A percentile compares a stretch with the other conserved stretches of the same genome.
phyloP scores from a whole-genome alignment of 1,140 invertebrate species.

The Rhopalosiphum padi region DNA sequence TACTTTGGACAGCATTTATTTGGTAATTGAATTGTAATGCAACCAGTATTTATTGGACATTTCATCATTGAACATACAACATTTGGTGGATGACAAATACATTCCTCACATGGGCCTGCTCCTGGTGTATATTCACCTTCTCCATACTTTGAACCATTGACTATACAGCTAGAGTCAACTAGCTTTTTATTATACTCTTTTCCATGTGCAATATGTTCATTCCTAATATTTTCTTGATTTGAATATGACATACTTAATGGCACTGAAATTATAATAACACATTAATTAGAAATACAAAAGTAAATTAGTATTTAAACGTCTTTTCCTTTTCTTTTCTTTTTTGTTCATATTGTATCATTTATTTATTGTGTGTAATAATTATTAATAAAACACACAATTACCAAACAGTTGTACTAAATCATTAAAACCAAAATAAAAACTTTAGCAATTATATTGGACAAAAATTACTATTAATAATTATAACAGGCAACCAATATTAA shows the following conservation, averaged over 20 bases:
- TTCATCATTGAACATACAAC: constrained; percentile 61
- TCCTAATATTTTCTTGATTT: constrained; percentile 23
- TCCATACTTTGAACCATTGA: constrained; percentile 45
- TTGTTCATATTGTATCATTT: not conserved
- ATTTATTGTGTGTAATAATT: not conserved
- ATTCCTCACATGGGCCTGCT: constrained; percentile 61
- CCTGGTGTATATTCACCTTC: constrained; percentile 10
- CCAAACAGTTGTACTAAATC: not conserved
- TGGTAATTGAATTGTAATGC: constrained; percentile 74
- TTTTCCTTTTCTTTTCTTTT: not conserved
- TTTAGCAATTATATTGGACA: no score
- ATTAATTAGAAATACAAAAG: not conserved
- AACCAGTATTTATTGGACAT: constrained; percentile 67
- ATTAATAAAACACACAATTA: not conserved
- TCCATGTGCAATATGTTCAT: not conserved
- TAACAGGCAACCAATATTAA: no score
- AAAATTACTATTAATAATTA: no score
- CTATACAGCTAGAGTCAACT: not conserved
- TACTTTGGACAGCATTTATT: constrained; percentile 81
- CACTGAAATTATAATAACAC: constrained; percentile 36
- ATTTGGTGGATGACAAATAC: constrained; percentile 60
- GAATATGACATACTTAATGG: constrained; percentile 46
- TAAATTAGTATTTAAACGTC: not conserved
- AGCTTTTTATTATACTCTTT: not conserved
- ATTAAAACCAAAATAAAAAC: no score